Percentiles rank a stretch among this genome's conserved stretches.
phyloP scores from a whole-genome alignment of 2,888 invertebrate genomes.

The Dastarcus helophoroides region DNA sequence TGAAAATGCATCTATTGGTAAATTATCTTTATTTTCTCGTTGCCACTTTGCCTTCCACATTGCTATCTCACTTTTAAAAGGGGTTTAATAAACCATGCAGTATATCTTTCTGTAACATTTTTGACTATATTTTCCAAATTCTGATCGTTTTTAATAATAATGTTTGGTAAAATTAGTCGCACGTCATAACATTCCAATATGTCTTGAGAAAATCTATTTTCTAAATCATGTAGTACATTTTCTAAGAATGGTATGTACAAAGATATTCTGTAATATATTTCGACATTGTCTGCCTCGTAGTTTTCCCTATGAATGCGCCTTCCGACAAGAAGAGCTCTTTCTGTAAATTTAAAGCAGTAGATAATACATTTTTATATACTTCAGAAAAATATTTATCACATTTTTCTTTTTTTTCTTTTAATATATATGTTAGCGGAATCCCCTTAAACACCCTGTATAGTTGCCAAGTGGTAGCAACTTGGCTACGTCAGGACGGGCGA shows the following conservation, averaged over 20 bases:
- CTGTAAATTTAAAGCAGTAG: conserved; percentile 1
- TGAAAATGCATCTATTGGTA: conserved; percentile 1
- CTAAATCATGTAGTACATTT: conserved; percentile 1
- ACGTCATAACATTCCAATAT: conserved; percentile 1
- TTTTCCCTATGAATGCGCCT: not conserved
- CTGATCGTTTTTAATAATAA: not conserved
- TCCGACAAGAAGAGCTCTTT: not conserved
- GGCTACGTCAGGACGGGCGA: too few species aligned
- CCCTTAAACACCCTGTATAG: too few species aligned
- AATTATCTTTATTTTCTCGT: conserved; percentile 1
- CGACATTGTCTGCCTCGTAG: not conserved
- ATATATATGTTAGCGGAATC: too few species aligned
- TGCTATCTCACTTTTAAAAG: not conserved
- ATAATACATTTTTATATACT: not conserved
- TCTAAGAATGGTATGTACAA: too few species aligned
- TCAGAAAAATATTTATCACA: conserved; percentile 1
- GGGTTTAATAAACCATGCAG: not conserved
- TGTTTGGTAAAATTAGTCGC: not conserved
- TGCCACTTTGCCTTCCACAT: conserved; percentile 1
- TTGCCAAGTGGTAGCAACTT: too few species aligned
- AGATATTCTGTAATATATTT: not conserved
- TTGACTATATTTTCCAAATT: not conserved
- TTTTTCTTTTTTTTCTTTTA: not conserved
- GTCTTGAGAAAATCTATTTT: not conserved
- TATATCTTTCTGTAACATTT: conserved; percentile 1